A percentile compares a stretch with the other conserved stretches of the same genome.
Evolutionary conservation across 2,888 invertebrate genomes (phyloP).

Genomic region (Oligia strigilis): DNA sequence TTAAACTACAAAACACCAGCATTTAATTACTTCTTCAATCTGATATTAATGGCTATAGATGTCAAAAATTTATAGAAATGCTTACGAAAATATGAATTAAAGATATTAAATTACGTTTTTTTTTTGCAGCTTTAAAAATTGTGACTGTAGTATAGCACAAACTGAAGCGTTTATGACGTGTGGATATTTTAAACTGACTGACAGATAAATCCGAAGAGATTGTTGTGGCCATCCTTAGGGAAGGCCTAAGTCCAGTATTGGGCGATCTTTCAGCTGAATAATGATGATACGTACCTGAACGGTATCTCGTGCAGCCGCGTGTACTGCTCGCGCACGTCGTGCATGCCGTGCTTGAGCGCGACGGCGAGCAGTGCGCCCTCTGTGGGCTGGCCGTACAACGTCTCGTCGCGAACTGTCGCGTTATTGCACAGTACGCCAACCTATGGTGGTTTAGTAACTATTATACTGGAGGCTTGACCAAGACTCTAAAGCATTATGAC

Average conservation of each 20-base stretch:
- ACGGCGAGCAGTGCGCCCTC: constrained; percentile 98
- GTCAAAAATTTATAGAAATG: no score
- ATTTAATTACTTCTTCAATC: not conserved
- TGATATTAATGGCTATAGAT: not conserved
- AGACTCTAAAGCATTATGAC: not conserved
- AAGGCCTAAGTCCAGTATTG: not conserved
- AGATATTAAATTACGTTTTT: not conserved
- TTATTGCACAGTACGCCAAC: constrained; percentile 98
- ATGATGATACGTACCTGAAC: constrained; percentile 90
- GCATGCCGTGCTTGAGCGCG: constrained; percentile 98
- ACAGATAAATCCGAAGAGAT: no score
- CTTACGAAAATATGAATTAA: not conserved
- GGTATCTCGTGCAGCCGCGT: constrained; percentile 98
- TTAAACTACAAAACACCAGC: not conserved
- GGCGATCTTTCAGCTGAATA: not conserved
- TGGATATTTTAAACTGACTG: not conserved
- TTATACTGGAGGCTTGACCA: not conserved
- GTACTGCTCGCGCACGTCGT: constrained; percentile 94
- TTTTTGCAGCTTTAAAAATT: not conserved
- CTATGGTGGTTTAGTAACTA: constrained; percentile 73
- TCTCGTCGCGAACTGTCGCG: constrained; percentile 96
- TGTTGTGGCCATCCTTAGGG: not conserved
- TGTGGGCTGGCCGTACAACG: constrained; percentile 98
- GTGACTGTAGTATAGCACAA: not conserved
- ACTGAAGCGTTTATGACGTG: not conserved